phyloP scores from a whole-genome alignment of 2,888 invertebrate species.

The Lysandra coridon region DNA sequence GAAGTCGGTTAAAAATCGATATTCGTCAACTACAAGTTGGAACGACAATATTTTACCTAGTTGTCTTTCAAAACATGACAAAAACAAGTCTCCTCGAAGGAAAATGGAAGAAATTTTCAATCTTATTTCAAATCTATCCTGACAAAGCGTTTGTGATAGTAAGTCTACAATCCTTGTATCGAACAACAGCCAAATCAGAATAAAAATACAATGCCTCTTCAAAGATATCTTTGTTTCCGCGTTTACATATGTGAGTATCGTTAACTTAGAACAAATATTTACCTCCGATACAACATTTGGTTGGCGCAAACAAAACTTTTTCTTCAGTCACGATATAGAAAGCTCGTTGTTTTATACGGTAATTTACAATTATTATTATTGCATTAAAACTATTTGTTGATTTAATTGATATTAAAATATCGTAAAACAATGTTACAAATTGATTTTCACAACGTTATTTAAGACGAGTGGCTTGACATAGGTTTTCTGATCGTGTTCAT shows the following conservation, averaged over 20 bases:
- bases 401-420: too few relatives aligned
- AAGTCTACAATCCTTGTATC: slow-evolving; percentile 1
- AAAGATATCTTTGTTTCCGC: slow-evolving; percentile 13
- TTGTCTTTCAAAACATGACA: background rate
- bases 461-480: background rate
- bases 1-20: too few relatives aligned
- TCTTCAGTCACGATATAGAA: slow-evolving; percentile 43
- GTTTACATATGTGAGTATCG: slow-evolving; percentile 31
- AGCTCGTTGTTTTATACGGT: slow-evolving; percentile 34
- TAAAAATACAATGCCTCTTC: background rate
- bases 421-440: too few relatives aligned
- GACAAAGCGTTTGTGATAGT: slow-evolving; percentile 18
- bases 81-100: background rate
- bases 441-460: too few relatives aligned
- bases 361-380: background rate
- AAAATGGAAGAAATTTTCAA: slow-evolving; percentile 9
- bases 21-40: too few relatives aligned
- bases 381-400: too few relatives aligned
- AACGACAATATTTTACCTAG: background rate
- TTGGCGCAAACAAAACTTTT: slow-evolving; percentile 37
- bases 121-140: slow-evolving; percentile 19
- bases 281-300: slow-evolving; percentile 37
- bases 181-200: slow-evolving; percentile 1
- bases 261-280: slow-evolving; percentile 40
- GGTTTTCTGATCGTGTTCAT: background rate